phyloP scores from a whole-genome alignment of 2,797 vertebrate genomes.

The Anguilla pacifica region DNA sequence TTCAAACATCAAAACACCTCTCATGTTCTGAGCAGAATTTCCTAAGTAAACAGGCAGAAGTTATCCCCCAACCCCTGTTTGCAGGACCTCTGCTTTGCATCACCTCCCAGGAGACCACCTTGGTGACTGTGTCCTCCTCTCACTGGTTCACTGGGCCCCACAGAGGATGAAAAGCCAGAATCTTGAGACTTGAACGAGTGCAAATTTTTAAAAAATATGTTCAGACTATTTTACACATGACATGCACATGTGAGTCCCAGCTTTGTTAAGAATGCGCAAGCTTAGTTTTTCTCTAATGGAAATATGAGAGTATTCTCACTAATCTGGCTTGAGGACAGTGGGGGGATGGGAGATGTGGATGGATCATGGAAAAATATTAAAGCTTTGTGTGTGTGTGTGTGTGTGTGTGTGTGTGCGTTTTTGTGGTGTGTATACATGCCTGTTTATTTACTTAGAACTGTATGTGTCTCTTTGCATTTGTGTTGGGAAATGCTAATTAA shows the following conservation, averaged over 20 bases:
- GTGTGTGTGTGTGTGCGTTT: conserved; percentile 56
- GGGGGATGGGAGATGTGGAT: neutral
- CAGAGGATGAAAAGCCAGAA: conserved; percentile 61
- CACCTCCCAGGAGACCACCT: conserved; percentile 57
- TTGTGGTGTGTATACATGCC: too few species aligned
- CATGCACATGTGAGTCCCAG: neutral
- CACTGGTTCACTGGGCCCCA: conserved; percentile 51
- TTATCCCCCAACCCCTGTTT: conserved; percentile 61
- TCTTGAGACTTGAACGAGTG: too few species aligned
- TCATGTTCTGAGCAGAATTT: conserved; percentile 56
- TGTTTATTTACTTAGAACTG: neutral
- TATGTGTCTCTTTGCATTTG: neutral
- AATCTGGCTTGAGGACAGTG: neutral
- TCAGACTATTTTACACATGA: neutral
- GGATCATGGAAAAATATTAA: neutral
- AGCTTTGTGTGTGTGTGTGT: conserved; percentile 17
- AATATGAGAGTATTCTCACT: neutral
- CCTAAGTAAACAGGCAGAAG: conserved; percentile 56
- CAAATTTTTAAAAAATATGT: neutral
- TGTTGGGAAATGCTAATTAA: neutral
- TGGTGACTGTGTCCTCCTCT: conserved; percentile 56
- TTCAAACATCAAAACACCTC: conserved; percentile 46
- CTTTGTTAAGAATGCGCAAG: neutral
- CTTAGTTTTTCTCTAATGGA: neutral
- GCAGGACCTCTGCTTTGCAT: conserved; percentile 61